These are phyloP conservation scores for Platycnemis pennipes DNA, from an alignment of 2,888 invertebrate genomes.

Conservation along the genomic window DNA sequence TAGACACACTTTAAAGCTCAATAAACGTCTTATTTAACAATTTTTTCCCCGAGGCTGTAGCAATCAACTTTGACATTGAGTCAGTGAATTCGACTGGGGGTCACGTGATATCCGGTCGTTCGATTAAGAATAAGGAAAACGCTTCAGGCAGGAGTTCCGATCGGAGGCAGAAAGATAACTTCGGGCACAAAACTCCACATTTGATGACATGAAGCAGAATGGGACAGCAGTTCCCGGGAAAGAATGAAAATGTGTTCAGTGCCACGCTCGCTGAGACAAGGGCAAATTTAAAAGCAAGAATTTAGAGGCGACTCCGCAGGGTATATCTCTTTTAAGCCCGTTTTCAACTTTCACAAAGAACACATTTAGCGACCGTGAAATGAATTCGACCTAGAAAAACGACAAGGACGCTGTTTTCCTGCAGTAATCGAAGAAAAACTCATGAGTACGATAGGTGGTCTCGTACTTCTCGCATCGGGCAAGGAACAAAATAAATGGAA, in stretches of 20 bases:
- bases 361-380: neutral
- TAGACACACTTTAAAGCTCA: neutral
- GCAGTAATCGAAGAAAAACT: neutral
- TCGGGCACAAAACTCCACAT: too few species aligned
- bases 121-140: neutral
- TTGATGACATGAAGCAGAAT: too few species aligned
- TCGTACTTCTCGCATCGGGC: neutral
- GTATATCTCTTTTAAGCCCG: neutral
- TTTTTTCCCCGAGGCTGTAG: neutral
- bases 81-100: neutral
- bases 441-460: neutral
- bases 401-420: neutral
- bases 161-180: too few species aligned
- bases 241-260: too few species aligned
- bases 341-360: neutral
- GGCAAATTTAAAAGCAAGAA: neutral
- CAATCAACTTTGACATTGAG: slow-evolving; percentile 7
- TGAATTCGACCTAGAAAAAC: neutral
- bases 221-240: too few species aligned
- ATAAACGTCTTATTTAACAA: neutral
- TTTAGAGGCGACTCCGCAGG: neutral
- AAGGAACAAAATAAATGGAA: neutral
- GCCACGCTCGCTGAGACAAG: too few species aligned
- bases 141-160: too few species aligned
- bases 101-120: neutral